A percentile compares a stretch with the other conserved stretches of the same genome.
These are phyloP conservation scores for Apis mellifera DNA, from an alignment of 1,140 invertebrate species.

Conservation along the genomic window DNA sequence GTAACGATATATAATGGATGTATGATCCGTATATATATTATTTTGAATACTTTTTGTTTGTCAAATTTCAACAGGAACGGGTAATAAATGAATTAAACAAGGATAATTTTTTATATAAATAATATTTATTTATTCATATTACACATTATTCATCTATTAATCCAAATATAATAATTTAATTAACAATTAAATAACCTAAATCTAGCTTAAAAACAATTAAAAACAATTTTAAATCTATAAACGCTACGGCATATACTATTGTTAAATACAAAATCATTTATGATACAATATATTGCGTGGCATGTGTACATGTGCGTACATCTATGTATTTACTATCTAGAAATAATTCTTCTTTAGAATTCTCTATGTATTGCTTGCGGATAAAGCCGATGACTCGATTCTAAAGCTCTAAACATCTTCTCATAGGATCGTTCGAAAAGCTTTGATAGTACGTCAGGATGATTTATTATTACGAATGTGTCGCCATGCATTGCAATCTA, in stretches of 20 bases:
- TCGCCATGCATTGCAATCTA: slow-evolving; percentile 59
- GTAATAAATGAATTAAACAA: too few relatives aligned
- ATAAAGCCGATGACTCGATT: neutral
- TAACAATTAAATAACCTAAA: neutral
- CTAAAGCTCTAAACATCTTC: slow-evolving; percentile 8
- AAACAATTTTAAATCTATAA: neutral
- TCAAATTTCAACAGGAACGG: too few relatives aligned
- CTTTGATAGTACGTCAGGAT: neutral
- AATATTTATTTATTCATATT: neutral
- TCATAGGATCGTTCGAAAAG: neutral
- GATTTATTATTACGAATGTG: neutral
- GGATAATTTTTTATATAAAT: too few relatives aligned
- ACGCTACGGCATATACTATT: slow-evolving; percentile 7
- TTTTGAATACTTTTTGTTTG: too few relatives aligned
- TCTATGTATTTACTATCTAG: neutral
- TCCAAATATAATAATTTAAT: neutral
- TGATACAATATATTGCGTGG: neutral
- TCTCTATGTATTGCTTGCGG: neutral
- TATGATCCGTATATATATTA: too few relatives aligned
- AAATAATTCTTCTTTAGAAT: neutral
- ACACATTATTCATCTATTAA: neutral
- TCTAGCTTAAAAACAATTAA: slow-evolving; percentile 7
- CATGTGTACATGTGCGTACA: neutral
- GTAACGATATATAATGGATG: too few relatives aligned
- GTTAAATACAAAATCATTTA: neutral